Evolutionary conservation across 23 tunicate genomes (phyloP).

Genomic region (Styela clava): DNA sequence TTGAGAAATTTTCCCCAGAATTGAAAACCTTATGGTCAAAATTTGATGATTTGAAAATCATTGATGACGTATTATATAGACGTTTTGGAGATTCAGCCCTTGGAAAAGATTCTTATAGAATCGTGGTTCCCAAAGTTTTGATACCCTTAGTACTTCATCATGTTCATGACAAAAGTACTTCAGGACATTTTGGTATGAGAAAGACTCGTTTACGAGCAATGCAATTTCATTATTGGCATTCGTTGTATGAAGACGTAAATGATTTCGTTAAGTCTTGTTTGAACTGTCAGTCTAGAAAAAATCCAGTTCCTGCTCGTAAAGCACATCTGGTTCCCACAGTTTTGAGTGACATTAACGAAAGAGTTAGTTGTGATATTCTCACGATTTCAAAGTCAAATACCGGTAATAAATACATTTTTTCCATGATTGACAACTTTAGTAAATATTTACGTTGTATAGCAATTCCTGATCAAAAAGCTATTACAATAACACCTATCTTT

Average conservation of each 20-base stretch:
- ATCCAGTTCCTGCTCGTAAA: background rate
- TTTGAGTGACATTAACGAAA: background rate
- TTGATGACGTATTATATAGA: background rate
- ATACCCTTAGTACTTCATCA: background rate
- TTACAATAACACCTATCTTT: too few species aligned
- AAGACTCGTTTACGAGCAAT: background rate
- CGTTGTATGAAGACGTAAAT: background rate
- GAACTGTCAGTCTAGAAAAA: background rate
- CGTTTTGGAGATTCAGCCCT: background rate
- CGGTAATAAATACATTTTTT: background rate
- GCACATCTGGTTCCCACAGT: background rate
- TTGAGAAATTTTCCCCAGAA: background rate
- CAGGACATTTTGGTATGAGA: background rate
- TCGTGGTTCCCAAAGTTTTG: background rate
- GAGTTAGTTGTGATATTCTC: background rate
- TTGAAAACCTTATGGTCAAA: background rate
- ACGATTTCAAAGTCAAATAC: background rate
- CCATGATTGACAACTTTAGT: background rate
- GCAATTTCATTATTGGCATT: background rate
- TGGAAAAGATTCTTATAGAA: too few species aligned
- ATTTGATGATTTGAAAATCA: background rate
- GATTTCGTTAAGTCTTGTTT: background rate
- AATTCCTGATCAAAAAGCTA: background rate
- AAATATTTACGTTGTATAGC: background rate
- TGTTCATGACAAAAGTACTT: background rate